Evolutionary conservation across 2,888 invertebrate genomes (phyloP).

Genomic region (Meganola albula): DNA sequence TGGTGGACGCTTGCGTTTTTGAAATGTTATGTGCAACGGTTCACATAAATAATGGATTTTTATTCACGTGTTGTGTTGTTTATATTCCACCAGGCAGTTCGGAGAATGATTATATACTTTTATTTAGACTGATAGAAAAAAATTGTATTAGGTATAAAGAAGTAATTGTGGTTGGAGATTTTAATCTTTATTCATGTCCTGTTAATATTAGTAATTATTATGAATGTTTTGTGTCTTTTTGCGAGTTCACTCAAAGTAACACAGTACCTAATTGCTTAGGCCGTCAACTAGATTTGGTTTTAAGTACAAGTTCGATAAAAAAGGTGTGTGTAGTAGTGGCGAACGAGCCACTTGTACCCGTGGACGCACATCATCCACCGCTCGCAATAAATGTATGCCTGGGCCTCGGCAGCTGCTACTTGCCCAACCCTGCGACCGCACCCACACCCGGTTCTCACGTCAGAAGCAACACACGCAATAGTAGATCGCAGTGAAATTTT

Average conservation of each 20-base stretch:
- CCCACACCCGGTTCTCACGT: neutral
- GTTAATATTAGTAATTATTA: conserved; percentile 10
- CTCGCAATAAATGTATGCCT: neutral
- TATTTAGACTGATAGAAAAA: neutral
- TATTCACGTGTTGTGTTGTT: conserved; percentile 19
- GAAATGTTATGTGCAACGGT: conserved; percentile 20
- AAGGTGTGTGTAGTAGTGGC: neutral
- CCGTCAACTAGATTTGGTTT: conserved; percentile 5
- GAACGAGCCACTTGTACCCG: neutral
- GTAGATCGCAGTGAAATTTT: neutral
- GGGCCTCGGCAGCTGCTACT: neutral
- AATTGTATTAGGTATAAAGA: neutral
- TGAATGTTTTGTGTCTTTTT: conserved; percentile 9
- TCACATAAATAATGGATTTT: conserved; percentile 5
- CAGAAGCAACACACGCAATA: neutral
- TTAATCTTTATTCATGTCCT: conserved; percentile 1
- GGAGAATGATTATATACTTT: neutral
- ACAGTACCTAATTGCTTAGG: conserved; percentile 13
- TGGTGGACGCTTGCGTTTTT: conserved; percentile 14
- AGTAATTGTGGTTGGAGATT: conserved; percentile 3
- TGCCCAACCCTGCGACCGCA: neutral
- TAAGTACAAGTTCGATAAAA: neutral
- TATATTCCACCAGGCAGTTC: conserved; percentile 9
- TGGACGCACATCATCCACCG: neutral
- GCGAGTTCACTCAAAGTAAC: conserved; percentile 20